A percentile compares a stretch with the other conserved stretches of the same genome.
These are phyloP conservation scores for Tauraco hartlaubi DNA, from an alignment of 2,797 vertebrate species.

Conservation along the genomic window DNA sequence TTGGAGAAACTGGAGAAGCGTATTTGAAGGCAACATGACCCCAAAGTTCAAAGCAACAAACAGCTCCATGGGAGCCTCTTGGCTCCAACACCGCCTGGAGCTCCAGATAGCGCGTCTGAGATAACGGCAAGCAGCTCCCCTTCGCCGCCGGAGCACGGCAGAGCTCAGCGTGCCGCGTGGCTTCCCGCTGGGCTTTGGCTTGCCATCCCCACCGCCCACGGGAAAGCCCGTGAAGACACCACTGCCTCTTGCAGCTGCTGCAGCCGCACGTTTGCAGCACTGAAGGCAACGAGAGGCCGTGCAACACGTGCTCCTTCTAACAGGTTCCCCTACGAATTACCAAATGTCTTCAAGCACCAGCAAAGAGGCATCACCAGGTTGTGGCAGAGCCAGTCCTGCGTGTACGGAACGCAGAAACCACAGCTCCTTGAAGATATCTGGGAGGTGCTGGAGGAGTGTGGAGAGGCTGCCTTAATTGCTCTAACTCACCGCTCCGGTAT, in stretches of 20 bases:
- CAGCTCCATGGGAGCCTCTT: not conserved
- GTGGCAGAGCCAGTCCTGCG: not conserved
- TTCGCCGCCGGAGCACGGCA: not conserved
- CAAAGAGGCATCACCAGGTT: not conserved
- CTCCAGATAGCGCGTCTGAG: not conserved
- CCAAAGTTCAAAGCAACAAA: not conserved
- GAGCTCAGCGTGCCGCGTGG: not conserved
- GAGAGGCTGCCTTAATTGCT: not conserved
- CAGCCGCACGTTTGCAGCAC: accelerated
- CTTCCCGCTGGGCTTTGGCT: not conserved
- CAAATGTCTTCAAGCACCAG: not conserved
- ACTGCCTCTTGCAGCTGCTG: not conserved
- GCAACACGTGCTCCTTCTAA: not conserved
- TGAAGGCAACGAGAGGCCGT: not conserved
- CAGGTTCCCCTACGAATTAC: not conserved
- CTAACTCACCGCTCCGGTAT: not conserved
- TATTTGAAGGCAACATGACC: not conserved
- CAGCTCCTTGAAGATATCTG: not conserved
- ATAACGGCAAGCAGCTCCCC: not conserved
- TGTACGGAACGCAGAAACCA: not conserved
- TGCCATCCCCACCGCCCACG: not conserved
- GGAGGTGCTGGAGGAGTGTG: not conserved
- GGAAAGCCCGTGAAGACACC: not conserved
- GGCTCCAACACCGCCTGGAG: not conserved
- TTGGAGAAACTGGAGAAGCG: not conserved